These are phyloP conservation scores for Struthidea cinerea DNA, from an alignment of 2,113 vertebrate genomes.

Conservation along the genomic window DNA sequence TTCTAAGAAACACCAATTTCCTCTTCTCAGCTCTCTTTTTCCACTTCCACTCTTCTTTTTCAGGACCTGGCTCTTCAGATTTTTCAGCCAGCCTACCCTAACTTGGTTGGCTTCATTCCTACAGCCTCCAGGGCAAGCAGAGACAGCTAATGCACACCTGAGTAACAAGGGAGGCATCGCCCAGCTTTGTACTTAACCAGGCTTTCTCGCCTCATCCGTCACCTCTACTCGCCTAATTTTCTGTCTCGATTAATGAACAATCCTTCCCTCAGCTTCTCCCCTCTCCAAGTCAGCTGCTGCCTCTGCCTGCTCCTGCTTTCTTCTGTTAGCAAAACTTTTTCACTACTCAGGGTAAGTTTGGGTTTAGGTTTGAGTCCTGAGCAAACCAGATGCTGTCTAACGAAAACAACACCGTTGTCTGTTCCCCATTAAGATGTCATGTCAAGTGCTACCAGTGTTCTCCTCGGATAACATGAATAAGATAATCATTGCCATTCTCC, in stretches of 20 bases:
- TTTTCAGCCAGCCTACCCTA: not conserved
- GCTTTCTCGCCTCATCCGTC: not conserved
- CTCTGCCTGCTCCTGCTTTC: not conserved
- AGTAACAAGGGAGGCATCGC: not conserved
- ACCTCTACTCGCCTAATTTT: not conserved
- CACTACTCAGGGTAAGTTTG: not conserved
- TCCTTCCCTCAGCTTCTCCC: not conserved
- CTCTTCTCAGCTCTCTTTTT: not conserved
- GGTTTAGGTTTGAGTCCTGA: not conserved
- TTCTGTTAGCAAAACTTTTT: not conserved
- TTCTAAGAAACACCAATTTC: not conserved
- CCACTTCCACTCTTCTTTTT: not conserved
- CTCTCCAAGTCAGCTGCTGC: not conserved
- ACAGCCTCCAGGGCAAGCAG: not conserved
- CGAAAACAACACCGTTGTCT: not conserved
- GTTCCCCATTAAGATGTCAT: not conserved
- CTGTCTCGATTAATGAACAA: not conserved
- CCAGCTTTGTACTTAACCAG: not conserved
- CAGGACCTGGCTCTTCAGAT: not conserved
- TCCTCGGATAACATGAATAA: not conserved
- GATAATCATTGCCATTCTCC: not conserved
- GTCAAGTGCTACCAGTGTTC: not conserved
- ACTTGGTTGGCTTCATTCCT: not conserved
- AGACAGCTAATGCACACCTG: not conserved
- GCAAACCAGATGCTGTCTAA: not conserved